phyloP scores from a whole-genome alignment of 2,797 vertebrate species.

The Crenuchus spilurus region DNA sequence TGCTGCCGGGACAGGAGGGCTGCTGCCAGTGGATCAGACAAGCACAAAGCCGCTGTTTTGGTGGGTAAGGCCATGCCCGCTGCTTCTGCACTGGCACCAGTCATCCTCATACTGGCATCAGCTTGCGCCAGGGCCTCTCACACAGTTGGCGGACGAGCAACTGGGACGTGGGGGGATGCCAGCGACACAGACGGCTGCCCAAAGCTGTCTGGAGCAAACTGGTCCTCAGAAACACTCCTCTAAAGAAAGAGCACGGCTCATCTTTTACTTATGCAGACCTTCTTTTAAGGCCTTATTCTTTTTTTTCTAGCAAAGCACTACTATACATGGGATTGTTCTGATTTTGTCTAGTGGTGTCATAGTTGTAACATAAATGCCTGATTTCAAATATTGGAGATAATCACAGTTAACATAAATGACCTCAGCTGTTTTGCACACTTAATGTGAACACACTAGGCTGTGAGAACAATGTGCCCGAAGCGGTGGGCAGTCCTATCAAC shows the following conservation, averaged over 20 bases:
- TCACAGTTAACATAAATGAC: too few species aligned
- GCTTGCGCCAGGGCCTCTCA: constrained; percentile 41
- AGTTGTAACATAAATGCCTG: too few species aligned
- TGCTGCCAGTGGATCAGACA: constrained; percentile 51
- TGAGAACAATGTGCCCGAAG: too few species aligned
- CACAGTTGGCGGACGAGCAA: constrained; percentile 45
- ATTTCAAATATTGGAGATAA: too few species aligned
- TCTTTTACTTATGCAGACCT: neutral
- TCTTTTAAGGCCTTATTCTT: neutral
- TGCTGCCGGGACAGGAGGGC: neutral
- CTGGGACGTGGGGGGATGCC: constrained; percentile 37
- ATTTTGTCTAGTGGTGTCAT: too few species aligned
- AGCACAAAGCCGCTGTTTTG: constrained; percentile 48
- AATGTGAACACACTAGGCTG: too few species aligned
- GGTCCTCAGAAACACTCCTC: neutral
- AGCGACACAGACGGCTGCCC: constrained; percentile 8
- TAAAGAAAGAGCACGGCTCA: neutral
- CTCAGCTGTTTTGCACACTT: too few species aligned
- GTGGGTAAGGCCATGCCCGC: constrained; percentile 29
- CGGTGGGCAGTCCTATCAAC: too few species aligned
- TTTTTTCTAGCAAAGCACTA: too few species aligned
- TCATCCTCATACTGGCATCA: constrained; percentile 52
- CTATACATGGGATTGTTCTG: too few species aligned
- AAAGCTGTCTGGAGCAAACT: constrained; percentile 7
- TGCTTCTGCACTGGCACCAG: constrained; percentile 51